Conservation (phyloP, 2,113 vertebrate species). For the Platichthys flesus region DNA sequence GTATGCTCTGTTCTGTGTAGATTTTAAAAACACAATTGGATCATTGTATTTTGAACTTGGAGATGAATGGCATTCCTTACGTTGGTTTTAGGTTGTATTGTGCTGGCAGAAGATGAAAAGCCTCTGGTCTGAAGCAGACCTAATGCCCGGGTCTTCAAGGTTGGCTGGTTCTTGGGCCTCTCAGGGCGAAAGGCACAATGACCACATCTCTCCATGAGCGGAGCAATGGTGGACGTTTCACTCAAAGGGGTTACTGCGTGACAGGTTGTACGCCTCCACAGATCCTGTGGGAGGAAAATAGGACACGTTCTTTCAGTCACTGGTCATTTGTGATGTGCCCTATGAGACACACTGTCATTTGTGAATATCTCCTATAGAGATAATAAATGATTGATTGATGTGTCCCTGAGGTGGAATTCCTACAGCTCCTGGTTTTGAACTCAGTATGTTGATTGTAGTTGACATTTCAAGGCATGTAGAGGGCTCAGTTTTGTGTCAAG, state of each 20-base stretch:
- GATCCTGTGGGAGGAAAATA: conserved; percentile 55
- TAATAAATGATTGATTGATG: conserved; percentile 24
- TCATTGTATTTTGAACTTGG: conserved; percentile 32
- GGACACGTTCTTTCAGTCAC: conserved; percentile 50
- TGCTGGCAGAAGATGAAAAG: conserved; percentile 68
- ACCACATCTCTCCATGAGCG: conserved; percentile 62
- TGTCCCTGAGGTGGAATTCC: conserved; percentile 64
- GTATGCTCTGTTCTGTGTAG: conserved; percentile 26
- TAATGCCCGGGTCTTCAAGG: conserved; percentile 69
- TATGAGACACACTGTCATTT: too few species aligned
- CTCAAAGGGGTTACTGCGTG: conserved; percentile 65
- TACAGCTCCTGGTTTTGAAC: conserved; percentile 53
- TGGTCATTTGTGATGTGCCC: conserved; percentile 43
- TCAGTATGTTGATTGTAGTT: conserved; percentile 49
- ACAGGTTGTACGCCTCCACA: conserved; percentile 62
- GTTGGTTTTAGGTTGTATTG: conserved; percentile 52
- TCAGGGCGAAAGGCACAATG: conserved; percentile 67
- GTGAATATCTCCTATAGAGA: too few species aligned
- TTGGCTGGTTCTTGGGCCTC: conserved; percentile 70
- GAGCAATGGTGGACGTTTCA: conserved; percentile 54
- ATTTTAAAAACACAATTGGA: conserved; percentile 35
- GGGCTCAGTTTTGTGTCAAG: conserved; percentile 34
- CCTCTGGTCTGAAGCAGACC: conserved; percentile 57
- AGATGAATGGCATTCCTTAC: conserved; percentile 55
- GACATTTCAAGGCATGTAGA: conserved; percentile 59